phyloP scores from a whole-genome alignment of 2,113 vertebrate genomes.

The Heliornis fulica region DNA sequence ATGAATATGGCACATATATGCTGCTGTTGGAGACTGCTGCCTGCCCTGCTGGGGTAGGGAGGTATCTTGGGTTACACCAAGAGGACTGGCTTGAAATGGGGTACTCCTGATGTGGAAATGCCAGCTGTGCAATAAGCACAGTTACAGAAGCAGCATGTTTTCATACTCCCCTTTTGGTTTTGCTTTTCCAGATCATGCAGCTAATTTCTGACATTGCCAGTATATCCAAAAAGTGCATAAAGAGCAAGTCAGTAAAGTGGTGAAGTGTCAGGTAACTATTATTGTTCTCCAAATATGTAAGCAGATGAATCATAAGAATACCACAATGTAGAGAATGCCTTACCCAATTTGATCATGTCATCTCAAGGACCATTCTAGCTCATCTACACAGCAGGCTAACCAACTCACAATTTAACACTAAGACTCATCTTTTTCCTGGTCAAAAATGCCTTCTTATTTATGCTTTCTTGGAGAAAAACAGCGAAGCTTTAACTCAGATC shows the following conservation, averaged over 20 bases:
- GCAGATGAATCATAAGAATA: background rate
- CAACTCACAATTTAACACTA: background rate
- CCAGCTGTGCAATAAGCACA: background rate
- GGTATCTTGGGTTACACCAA: background rate
- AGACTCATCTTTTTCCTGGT: background rate
- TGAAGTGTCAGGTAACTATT: background rate
- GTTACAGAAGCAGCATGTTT: background rate
- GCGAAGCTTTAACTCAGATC: background rate
- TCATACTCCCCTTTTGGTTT: background rate
- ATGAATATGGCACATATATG: rapidly evolving
- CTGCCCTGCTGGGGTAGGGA: background rate
- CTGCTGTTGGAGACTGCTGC: background rate
- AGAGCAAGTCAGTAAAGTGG: background rate
- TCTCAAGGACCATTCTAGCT: background rate
- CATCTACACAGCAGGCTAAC: background rate
- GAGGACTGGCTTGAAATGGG: background rate
- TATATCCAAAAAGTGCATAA: background rate
- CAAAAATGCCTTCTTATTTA: background rate
- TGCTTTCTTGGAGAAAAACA: background rate
- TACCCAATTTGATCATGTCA: background rate
- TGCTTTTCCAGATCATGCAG: background rate
- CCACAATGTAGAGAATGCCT: background rate
- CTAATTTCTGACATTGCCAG: background rate
- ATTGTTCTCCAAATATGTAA: background rate
- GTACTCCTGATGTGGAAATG: background rate